Evolutionary conservation across 2,888 invertebrate species (phyloP), one percentile per base, ranked within the genome.

Genomic region (Andrena dorsata): DNA sequence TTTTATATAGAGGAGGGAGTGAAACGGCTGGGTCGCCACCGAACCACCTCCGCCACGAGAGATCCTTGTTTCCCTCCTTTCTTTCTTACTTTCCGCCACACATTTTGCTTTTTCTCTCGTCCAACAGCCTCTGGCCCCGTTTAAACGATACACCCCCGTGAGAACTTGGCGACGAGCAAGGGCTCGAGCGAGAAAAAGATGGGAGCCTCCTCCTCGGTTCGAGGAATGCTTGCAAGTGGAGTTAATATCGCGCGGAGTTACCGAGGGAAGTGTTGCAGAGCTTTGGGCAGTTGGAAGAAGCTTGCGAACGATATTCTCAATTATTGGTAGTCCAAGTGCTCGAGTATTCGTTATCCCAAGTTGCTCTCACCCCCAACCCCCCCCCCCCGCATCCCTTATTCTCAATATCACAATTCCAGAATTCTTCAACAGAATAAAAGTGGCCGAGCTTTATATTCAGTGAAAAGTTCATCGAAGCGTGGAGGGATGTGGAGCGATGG

Each of bases 1-100:
- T 87, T 87, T 87, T 87, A 83, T 86, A 84, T 68, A 80, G 82
- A 68, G 76, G 77, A 68, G 76, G 68, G 65, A 76, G 77, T 74
- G 77, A 80, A 78, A 81, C 82, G 80, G 76, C 61, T 41, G 83
- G 83, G 78, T 83, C 86, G 88, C 85, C 80, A 80, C 81, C 53
- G 78, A 83, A 81, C 87, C 86, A 83, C 84, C 88, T 86, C 74
- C 73, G 53, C 70, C 41, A 51, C 23, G 28, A 7, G 28, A 4
- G n/a, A 20, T 65, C 84, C 76, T 80, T 80, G 28, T 63, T 23
- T 30, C 5, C 60, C 35, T 53, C 66, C 64, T 41, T 64, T 64
- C 41, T 58, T 56, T 71, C 41, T 64, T 73, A 47, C 72, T 35
- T 30, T 47, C 53, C n/a, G 26, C 41, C 60, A 20, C 49, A 56